A percentile compares a stretch with the other conserved stretches of the same genome.
Evolutionary conservation across 2,888 invertebrate genomes (phyloP).

Genomic region (Phrixothrix hirtus): DNA sequence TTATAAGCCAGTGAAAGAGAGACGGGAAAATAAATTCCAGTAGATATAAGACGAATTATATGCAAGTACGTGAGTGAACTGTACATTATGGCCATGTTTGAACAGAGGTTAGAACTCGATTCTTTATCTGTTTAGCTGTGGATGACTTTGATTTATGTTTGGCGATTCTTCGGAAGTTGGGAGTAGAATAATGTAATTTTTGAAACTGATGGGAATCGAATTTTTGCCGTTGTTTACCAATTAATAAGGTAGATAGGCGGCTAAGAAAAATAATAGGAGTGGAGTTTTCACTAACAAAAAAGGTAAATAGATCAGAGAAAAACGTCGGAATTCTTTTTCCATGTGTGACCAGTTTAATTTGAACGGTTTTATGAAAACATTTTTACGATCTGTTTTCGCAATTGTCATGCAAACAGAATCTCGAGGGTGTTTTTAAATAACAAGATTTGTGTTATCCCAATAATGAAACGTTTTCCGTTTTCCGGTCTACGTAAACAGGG

Average conservation of each 20-base stretch:
- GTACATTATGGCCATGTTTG: constrained; percentile 27
- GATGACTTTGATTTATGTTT: constrained; percentile 20
- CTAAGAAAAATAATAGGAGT: too few species aligned
- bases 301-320: too few species aligned
- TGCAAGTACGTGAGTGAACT: constrained; percentile 31
- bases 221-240: too few species aligned
- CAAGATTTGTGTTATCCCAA: not conserved
- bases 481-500: too few species aligned
- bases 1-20: constrained; percentile 1
- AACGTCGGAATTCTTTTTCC: too few species aligned
- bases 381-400: not conserved
- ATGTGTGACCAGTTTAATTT: too few species aligned
- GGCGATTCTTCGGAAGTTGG: too few species aligned
- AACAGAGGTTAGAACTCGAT: constrained; percentile 28
- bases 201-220: too few species aligned
- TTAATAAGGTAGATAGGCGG: too few species aligned
- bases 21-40: constrained; percentile 7
- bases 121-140: constrained; percentile 29
- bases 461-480: not conserved
- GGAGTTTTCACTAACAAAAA: too few species aligned
- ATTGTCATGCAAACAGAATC: not conserved
- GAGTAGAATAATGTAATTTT: too few species aligned
- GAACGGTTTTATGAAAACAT: not conserved
- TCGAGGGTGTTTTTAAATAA: not conserved
- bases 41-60: constrained; percentile 26